Base-by-base conservation (phyloP, 2,113 vertebrate genomes). In the Callaeas wilsoni region DNA sequence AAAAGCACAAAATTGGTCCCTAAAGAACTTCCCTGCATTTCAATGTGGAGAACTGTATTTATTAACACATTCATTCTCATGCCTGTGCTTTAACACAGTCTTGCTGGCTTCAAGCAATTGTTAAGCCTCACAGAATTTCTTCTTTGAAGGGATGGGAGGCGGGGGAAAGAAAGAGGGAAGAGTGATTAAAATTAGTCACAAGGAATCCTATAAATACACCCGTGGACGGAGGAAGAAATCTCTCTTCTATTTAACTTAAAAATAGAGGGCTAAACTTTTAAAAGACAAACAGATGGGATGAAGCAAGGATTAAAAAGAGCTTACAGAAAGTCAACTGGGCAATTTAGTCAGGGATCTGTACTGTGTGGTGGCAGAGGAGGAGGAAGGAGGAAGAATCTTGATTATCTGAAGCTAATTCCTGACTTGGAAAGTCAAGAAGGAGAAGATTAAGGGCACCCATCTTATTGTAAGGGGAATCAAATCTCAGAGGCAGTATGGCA, bases 141-240 rank as follows among this genome's bases (percentile, higher is more conserved):
- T 91, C 85, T 94, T 84, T 87, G 67, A 79, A 84, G 65, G 57
- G 52, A 70, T 62, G 52, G 63, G 71, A 89, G 71, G 60, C 0
- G 5, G 33, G 50, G 50, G n/a, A 84, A 63, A 68, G 56, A 71
- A 89, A 83, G 89, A 84, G 68, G 68, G 87, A 74, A 71, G 52
- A 83, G 25, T 3, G 50, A 94, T 70, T 90, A 89, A 87, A 94
- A 83, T 94, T 63, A 91, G 87, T 93, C 92, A 85, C 78, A 47
- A 91, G 90, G 84, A 93, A 76, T 78, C 65, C 81, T 79, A 85
- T 69, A 95, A 94, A 95, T 81, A 94, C 20, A 41, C 13, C 39
- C 33, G 6, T 16, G 81, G 81, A n/a, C 1, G 35, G 50, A 77
- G 57, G 42, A 75, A 77, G 87, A 74, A 23, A 50, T 32, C 47